Evolutionary conservation across 2,113 vertebrate genomes (phyloP).

Genomic region (Strix aluco): DNA sequence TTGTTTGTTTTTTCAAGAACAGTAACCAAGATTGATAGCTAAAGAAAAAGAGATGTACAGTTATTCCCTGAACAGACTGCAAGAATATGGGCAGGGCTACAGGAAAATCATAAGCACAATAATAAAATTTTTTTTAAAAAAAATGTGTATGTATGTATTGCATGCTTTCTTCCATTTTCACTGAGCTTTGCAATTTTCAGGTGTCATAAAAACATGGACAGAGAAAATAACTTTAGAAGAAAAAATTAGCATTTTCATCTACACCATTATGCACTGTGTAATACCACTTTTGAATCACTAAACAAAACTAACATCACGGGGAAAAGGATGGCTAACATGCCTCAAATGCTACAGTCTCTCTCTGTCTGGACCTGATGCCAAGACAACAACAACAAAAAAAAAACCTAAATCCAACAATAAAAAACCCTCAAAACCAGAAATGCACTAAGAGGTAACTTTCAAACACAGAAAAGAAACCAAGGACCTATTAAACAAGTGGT

Average conservation of each 20-base stretch:
- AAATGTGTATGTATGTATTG: neutral
- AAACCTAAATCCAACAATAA: neutral
- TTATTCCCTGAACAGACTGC: neutral
- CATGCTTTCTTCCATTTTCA: neutral
- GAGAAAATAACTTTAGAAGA: slow-evolving; percentile 42
- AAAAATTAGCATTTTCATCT: slow-evolving; percentile 46
- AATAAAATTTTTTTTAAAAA: neutral
- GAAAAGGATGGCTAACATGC: neutral
- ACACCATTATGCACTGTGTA: neutral
- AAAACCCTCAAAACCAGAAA: neutral
- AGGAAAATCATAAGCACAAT: slow-evolving; percentile 27
- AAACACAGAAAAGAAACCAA: neutral
- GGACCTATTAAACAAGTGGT: neutral
- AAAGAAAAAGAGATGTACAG: neutral
- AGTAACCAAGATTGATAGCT: neutral
- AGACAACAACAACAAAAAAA: neutral
- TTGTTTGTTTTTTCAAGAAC: neutral
- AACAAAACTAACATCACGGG: slow-evolving; percentile 50
- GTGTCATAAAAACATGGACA: slow-evolving; percentile 45
- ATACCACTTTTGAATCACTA: neutral
- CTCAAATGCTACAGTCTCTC: slow-evolving; percentile 16
- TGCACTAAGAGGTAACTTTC: neutral
- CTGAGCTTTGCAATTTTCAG: slow-evolving; percentile 43
- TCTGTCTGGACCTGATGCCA: slow-evolving; percentile 21
- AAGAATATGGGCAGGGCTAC: neutral